phyloP scores from a whole-genome alignment of 2,888 invertebrate species.

The Cephus rjabovi region DNA sequence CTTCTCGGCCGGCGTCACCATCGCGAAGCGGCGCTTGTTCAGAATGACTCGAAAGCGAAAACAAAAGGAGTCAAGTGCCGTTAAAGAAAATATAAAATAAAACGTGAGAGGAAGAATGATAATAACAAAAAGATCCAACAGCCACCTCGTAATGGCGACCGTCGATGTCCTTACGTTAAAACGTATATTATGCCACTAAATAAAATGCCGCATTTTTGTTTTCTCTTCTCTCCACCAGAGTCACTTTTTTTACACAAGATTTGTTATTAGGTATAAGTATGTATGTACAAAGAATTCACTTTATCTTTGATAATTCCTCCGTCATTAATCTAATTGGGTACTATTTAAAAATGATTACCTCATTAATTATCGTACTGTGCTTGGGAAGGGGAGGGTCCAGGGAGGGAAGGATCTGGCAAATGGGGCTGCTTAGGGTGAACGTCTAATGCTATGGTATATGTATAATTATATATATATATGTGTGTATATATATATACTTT shows the following conservation, averaged over 20 bases:
- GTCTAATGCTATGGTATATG: slow-evolving; percentile 30
- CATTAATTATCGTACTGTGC: slow-evolving; percentile 36
- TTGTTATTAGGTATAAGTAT: slow-evolving; percentile 34
- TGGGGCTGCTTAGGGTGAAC: slow-evolving; percentile 26
- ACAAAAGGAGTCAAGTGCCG: neutral
- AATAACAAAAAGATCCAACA: neutral
- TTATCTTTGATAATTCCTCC: slow-evolving; percentile 31
- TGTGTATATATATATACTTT: slow-evolving; percentile 18
- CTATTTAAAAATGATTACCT: slow-evolving; percentile 43
- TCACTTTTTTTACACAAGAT: slow-evolving; percentile 43
- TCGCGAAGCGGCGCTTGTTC: neutral
- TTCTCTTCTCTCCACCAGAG: neutral
- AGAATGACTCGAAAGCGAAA: neutral
- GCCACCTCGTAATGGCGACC: neutral
- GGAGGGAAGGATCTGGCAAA: slow-evolving; percentile 4
- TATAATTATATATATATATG: slow-evolving; percentile 19
- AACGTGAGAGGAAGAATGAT: neutral
- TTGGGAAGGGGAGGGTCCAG: slow-evolving; percentile 23
- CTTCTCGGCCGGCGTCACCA: neutral
- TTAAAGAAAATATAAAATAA: neutral
- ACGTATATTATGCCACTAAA: slow-evolving; percentile 43
- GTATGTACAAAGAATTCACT: slow-evolving; percentile 43
- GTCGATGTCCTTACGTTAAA: slow-evolving; percentile 22
- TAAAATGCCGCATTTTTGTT: slow-evolving; percentile 32
- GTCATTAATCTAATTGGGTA: slow-evolving; percentile 27